Conservation (phyloP, 2,888 invertebrate genomes). For the Dryadula phaetusa region DNA sequence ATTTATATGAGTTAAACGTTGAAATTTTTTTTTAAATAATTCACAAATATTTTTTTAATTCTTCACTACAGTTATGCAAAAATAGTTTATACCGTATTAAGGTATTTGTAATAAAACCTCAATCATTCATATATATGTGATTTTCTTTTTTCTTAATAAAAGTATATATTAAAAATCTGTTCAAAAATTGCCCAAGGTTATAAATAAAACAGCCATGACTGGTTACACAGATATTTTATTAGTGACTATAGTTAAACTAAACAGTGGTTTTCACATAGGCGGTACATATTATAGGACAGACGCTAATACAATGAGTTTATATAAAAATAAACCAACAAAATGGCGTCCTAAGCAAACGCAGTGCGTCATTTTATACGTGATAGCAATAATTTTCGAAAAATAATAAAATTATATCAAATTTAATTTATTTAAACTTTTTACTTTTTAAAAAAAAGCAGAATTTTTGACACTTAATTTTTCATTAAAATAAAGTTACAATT, state of each 20-base stretch:
- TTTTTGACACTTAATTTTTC: too few species aligned
- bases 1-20: too few species aligned
- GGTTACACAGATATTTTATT: slow-evolving; percentile 37
- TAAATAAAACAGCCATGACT: slow-evolving; percentile 36
- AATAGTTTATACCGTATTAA: too few species aligned
- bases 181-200: neutral
- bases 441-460: too few species aligned
- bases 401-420: slow-evolving; percentile 9
- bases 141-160: neutral
- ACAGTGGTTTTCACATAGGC: slow-evolving; percentile 29
- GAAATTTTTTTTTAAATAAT: too few species aligned
- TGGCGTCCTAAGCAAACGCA: neutral
- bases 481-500: neutral
- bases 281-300: slow-evolving; percentile 21
- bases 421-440: too few species aligned
- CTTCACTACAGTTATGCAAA: too few species aligned
- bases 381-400: neutral
- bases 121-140: neutral
- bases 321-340: neutral
- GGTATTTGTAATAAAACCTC: too few species aligned
- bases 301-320: slow-evolving; percentile 9
- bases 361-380: neutral
- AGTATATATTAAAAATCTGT: too few species aligned
- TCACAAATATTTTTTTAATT: too few species aligned
- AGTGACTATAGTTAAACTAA: slow-evolving; percentile 35